Evolutionary conservation across 2,888 invertebrate species (phyloP).

Genomic region (Aphodius sticticus): DNA sequence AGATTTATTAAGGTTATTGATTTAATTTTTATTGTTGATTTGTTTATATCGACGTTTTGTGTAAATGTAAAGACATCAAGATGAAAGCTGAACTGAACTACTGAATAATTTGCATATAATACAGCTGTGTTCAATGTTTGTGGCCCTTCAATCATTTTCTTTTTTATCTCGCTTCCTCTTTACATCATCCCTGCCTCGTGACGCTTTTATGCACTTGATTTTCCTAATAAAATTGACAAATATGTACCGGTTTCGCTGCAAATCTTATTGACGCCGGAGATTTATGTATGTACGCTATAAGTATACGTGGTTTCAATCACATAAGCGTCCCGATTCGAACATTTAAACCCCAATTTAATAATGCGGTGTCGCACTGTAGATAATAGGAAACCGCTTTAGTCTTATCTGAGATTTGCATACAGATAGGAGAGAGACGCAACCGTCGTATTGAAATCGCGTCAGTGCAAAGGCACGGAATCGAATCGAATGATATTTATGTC

Average conservation of each 20-base stretch:
- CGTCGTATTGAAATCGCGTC: background rate
- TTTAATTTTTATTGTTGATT: too few species aligned
- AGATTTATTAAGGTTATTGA: too few species aligned
- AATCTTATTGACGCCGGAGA: background rate
- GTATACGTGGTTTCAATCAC: background rate
- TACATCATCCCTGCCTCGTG: too few species aligned
- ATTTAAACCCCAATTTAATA: background rate
- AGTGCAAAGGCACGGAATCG: background rate
- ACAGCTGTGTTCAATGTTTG: too few species aligned
- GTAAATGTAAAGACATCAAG: too few species aligned
- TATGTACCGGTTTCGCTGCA: background rate
- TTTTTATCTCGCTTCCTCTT: too few species aligned
- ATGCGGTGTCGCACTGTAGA: background rate
- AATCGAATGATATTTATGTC: background rate
- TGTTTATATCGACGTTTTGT: too few species aligned
- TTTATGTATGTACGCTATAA: background rate
- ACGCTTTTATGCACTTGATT: background rate
- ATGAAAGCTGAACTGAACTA: too few species aligned
- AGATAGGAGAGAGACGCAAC: background rate
- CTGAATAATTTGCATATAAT: too few species aligned
- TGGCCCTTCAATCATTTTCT: too few species aligned
- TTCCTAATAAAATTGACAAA: background rate
- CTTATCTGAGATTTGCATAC: background rate
- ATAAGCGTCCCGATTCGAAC: background rate
- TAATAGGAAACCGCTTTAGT: background rate